phyloP scores from a whole-genome alignment of 2,797 vertebrate species.

The Merluccius polli region DNA sequence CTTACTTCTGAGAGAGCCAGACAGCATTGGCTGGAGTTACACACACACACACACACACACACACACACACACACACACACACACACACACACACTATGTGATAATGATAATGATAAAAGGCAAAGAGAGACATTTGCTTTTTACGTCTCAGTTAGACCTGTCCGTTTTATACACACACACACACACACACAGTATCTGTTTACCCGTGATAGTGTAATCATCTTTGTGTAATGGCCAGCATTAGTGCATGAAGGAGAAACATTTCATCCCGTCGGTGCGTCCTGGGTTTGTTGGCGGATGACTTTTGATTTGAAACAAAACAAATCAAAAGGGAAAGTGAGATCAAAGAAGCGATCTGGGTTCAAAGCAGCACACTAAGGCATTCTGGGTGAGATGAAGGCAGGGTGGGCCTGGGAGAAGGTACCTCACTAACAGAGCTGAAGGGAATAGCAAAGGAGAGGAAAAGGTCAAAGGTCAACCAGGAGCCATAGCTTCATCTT shows the following conservation, averaged over 20 bases:
- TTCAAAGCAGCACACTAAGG: too few species aligned
- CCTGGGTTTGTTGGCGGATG: not conserved
- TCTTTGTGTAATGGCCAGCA: too few species aligned
- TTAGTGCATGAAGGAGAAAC: not conserved
- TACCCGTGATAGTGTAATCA: too few species aligned
- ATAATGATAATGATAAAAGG: too few species aligned
- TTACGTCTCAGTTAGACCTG: not conserved
- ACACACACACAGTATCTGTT: not conserved
- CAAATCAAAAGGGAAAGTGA: not conserved
- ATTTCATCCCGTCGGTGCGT: not conserved
- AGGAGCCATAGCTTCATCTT: not conserved
- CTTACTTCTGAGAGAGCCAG: too few species aligned
- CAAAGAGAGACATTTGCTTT: not conserved
- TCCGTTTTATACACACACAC: not conserved
- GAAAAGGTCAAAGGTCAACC: not conserved
- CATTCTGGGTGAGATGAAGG: too few species aligned
- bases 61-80: not conserved
- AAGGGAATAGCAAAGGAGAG: not conserved
- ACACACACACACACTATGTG: not conserved
- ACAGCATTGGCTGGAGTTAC: too few species aligned
- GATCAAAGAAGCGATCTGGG: not conserved
- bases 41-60: too few species aligned
- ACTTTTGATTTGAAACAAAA: not conserved
- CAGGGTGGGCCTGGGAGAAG: too few species aligned
- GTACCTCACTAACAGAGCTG: too few species aligned